These are phyloP conservation scores for Dermochelys coriacea DNA, from an alignment of 2,797 vertebrate species.

Conservation along the genomic window DNA sequence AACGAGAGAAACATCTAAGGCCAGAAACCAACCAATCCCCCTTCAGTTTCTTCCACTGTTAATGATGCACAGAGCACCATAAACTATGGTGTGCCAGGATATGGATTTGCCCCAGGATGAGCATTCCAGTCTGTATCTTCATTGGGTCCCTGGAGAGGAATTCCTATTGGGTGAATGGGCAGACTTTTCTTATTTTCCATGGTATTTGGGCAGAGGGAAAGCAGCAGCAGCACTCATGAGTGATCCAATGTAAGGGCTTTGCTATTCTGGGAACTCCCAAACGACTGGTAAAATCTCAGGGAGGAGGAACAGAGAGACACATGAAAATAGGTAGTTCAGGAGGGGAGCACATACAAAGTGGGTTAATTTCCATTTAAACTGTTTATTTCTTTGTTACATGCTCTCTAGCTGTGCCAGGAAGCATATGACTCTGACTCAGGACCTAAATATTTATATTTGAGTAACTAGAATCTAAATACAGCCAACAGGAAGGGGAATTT, in stretches of 20 bases:
- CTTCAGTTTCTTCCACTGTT: background rate
- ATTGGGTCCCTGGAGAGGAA: background rate
- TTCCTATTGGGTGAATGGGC: background rate
- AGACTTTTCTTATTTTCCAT: background rate
- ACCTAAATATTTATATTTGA: background rate
- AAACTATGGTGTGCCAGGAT: background rate
- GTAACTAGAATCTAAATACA: background rate
- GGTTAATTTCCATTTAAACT: background rate
- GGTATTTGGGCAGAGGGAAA: background rate
- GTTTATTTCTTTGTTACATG: background rate
- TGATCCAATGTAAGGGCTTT: background rate
- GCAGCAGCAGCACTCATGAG: background rate
- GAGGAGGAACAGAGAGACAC: background rate
- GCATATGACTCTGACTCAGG: conserved; percentile 25
- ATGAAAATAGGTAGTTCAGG: background rate
- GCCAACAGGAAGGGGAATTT: background rate
- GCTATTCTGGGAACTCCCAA: background rate
- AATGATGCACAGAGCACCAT: background rate
- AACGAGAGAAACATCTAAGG: background rate
- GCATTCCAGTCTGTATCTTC: background rate
- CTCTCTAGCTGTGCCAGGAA: background rate
- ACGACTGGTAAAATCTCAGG: background rate
- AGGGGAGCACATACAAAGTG: background rate
- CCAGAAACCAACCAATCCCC: background rate
- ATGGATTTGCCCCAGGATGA: background rate